A percentile compares a stretch with the other conserved stretches of the same genome.
Conservation (phyloP, 2,888 invertebrate species). For the Timandra comae region DNA sequence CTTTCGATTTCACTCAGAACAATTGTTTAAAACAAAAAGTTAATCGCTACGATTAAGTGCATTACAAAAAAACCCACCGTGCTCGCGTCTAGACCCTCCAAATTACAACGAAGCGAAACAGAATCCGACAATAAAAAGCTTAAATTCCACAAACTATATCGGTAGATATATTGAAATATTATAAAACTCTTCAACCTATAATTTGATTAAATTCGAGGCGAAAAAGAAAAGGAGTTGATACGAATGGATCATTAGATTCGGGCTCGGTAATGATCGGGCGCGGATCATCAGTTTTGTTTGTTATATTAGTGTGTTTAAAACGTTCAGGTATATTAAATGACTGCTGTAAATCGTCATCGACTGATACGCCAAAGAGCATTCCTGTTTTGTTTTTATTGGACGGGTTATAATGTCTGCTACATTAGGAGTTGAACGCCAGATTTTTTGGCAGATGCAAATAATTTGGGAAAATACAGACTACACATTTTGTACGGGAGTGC, state of each 20-base stretch:
- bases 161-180: conserved; percentile 72
- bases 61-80: conserved; percentile 22
- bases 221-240: conserved; percentile 66
- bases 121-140: conserved; percentile 68
- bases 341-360: conserved; percentile 31
- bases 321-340: conserved; percentile 50
- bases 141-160: conserved; percentile 71
- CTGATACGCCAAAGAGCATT: conserved; percentile 9
- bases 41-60: conserved; percentile 16
- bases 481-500: no score
- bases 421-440: no score
- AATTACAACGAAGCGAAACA: conserved; percentile 60
- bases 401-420: not conserved
- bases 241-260: conserved; percentile 70
- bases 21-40: conserved; percentile 15
- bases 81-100: conserved; percentile 64
- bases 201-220: conserved; percentile 71
- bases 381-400: conserved; percentile 9
- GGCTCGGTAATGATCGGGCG: conserved; percentile 70
- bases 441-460: no score
- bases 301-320: conserved; percentile 49
- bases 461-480: no score
- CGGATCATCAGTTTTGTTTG: conserved; percentile 60
- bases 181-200: conserved; percentile 73
- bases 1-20: conserved; percentile 3